Evolutionary conservation across 1,140 invertebrate species (phyloP).

Genomic region (Lutraria rhynchaena): DNA sequence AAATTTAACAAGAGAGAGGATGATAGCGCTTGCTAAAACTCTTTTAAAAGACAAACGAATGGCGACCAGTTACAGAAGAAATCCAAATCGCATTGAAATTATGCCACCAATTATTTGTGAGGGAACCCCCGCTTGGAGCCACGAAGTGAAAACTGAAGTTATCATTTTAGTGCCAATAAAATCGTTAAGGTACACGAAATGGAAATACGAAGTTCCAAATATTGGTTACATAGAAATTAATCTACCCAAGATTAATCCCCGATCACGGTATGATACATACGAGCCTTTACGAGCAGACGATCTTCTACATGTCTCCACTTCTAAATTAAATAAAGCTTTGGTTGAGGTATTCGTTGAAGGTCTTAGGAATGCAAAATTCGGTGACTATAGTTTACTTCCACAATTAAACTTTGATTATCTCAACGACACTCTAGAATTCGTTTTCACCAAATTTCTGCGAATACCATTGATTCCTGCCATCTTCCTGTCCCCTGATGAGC

Average conservation of each 20-base stretch:
- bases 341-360: slow-evolving; percentile 50
- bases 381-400: slow-evolving; percentile 55
- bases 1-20: slow-evolving; percentile 50
- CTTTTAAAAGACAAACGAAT: slow-evolving; percentile 50
- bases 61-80: slow-evolving; percentile 43
- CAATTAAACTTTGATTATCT: slow-evolving; percentile 47
- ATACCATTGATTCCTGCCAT: slow-evolving; percentile 64
- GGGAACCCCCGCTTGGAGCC: slow-evolving; percentile 38
- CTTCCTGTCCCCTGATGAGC: slow-evolving; percentile 54
- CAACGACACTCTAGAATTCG: slow-evolving; percentile 57
- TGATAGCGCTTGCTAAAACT: slow-evolving; percentile 32
- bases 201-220: slow-evolving; percentile 26
- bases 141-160: slow-evolving; percentile 27
- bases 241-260: slow-evolving; percentile 30
- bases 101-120: slow-evolving; percentile 43
- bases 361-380: slow-evolving; percentile 31
- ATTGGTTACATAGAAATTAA: slow-evolving; percentile 44
- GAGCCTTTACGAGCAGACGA: slow-evolving; percentile 45
- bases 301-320: slow-evolving; percentile 33
- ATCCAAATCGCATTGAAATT: slow-evolving; percentile 51
- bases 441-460: slow-evolving; percentile 53
- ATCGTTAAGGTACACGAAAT: slow-evolving; percentile 49
- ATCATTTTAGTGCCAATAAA: slow-evolving; percentile 49
- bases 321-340: slow-evolving; percentile 37
- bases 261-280: slow-evolving; percentile 15